These are phyloP conservation scores for Hemibagrus guttatus DNA, from an alignment of 2,797 vertebrate species.

Conservation along the genomic window DNA sequence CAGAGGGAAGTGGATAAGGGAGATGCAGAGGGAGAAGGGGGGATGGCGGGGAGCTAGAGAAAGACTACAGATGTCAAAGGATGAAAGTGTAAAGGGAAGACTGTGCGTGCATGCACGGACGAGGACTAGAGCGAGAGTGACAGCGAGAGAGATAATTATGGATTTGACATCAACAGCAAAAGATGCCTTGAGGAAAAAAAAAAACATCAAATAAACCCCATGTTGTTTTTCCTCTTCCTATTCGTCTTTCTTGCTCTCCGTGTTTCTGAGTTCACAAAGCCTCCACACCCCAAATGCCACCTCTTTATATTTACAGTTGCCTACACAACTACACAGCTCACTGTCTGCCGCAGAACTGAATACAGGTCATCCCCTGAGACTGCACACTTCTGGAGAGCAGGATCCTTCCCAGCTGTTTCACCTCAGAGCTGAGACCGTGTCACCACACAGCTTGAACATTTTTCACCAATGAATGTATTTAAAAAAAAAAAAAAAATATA, in stretches of 20 bases:
- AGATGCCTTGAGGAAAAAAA: neutral
- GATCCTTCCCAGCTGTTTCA: constrained; percentile 26
- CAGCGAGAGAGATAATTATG: constrained; percentile 20
- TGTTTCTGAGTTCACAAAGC: constrained; percentile 14
- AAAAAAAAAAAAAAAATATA: neutral
- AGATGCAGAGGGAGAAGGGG: neutral
- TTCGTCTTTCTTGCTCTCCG: neutral
- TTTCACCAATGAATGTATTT: neutral
- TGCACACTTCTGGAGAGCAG: neutral
- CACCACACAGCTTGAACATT: neutral
- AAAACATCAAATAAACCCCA: constrained; percentile 1
- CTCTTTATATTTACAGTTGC: constrained; percentile 35
- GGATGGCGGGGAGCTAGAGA: neutral
- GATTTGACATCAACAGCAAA: constrained; percentile 19
- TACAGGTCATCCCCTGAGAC: constrained; percentile 37
- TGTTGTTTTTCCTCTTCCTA: constrained; percentile 12
- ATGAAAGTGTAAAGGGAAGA: constrained; percentile 29
- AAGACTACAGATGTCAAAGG: constrained; percentile 29
- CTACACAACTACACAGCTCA: constrained; percentile 24
- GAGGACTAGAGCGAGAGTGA: neutral
- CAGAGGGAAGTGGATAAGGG: constrained; percentile 18
- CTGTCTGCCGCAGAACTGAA: constrained; percentile 49
- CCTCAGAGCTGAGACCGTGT: neutral
- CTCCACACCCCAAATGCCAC: constrained; percentile 29
- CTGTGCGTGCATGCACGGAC: neutral